Base-by-base conservation (phyloP, 2,888 invertebrate genomes). In the Nemapogon koenigi region DNA sequence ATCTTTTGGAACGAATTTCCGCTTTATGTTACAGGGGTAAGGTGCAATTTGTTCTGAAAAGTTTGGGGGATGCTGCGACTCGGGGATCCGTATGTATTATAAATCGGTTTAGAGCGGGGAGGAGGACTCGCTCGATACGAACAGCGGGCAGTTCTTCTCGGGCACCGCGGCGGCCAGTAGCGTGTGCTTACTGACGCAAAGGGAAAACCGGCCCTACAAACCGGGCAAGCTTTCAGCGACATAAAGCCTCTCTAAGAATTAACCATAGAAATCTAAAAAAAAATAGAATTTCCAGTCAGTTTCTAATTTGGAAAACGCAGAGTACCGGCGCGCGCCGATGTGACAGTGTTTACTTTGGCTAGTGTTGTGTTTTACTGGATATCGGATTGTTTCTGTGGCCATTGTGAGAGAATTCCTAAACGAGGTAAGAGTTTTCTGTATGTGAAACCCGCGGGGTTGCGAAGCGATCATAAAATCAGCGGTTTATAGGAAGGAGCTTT, bases 81-180 rank as follows among this genome's bases (percentile, higher is more conserved):
- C 37, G 28, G 37, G 37, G 37, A 26, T 17, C 67, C 62, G 75
- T 76, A 78, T 78, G 75, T 78, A 76, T 76, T 78, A 78, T 78
- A 76, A 78, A 78, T 78, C 75, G 76, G 75, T 76, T 75, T 72
- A 75, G 73, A 72, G 70, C 55, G 62, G 71, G 51, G 61, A 62
- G 70, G 70, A 58, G 72, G 68, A 62, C 62, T 53, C 76, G 76
- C 73, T 76, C 75, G 67, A 75, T 75, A 75, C 62, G 57, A 62
- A 52, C 61, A 72, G 75, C 75, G 75, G 63, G 68, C 49, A 51
- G 62, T 52, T 41, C 46, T 53, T 55, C 54, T 51, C 42, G 59
- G 52, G 64, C 44, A 45, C 55, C n/a, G n/a, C n/a, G n/a, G n/a
- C n/a, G n/a, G n/a, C n/a, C n/a, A n/a, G n/a, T n/a, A n/a, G n/a